These are phyloP conservation scores for Drosophila affinis DNA, from an alignment of 2,888 invertebrate genomes.

Conservation along the genomic window DNA sequence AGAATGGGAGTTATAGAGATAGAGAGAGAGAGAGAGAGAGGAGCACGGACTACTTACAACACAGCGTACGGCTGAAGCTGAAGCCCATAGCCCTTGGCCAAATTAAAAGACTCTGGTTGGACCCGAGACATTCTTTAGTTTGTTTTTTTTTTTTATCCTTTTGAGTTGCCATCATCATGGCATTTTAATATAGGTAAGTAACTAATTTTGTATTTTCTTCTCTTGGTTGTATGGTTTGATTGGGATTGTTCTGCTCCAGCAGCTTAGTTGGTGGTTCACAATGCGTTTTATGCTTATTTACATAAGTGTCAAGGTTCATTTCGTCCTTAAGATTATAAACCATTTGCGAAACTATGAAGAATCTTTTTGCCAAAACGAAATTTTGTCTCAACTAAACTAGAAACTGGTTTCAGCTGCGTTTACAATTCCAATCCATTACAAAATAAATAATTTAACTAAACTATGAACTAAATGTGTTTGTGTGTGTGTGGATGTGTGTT, in stretches of 20 bases:
- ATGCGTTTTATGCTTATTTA: slow-evolving; percentile 62
- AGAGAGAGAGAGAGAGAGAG: slow-evolving; percentile 2
- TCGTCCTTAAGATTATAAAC: slow-evolving; percentile 42
- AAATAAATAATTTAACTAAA: slow-evolving; percentile 77
- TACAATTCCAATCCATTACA: slow-evolving; percentile 52
- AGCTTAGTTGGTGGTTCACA: slow-evolving; percentile 58
- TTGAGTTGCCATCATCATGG: slow-evolving; percentile 47
- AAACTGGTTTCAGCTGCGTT: slow-evolving; percentile 34
- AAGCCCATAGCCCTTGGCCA: slow-evolving; percentile 44
- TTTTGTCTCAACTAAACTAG: slow-evolving; percentile 42
- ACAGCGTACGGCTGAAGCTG: slow-evolving; percentile 26
- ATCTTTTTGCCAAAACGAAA: slow-evolving; percentile 83
- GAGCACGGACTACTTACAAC: slow-evolving; percentile 59
- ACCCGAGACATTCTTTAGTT: slow-evolving; percentile 40
- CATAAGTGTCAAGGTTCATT: slow-evolving; percentile 55
- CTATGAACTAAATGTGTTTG: slow-evolving; percentile 60
- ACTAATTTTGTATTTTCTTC: slow-evolving; percentile 42
- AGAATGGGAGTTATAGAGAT: not conserved
- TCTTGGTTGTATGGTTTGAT: slow-evolving; percentile 35
- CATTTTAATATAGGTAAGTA: slow-evolving; percentile 60
- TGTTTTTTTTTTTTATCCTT: slow-evolving; percentile 30
- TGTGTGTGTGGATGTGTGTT: slow-evolving; percentile 10
- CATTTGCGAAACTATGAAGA: slow-evolving; percentile 76
- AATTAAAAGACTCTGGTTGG: slow-evolving; percentile 65
- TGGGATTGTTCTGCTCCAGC: slow-evolving; percentile 36